Percentiles rank a stretch among this genome's conserved stretches.
Evolutionary conservation across 2,797 vertebrate genomes (phyloP).

Genomic region (Oreonectes daqikongensis): DNA sequence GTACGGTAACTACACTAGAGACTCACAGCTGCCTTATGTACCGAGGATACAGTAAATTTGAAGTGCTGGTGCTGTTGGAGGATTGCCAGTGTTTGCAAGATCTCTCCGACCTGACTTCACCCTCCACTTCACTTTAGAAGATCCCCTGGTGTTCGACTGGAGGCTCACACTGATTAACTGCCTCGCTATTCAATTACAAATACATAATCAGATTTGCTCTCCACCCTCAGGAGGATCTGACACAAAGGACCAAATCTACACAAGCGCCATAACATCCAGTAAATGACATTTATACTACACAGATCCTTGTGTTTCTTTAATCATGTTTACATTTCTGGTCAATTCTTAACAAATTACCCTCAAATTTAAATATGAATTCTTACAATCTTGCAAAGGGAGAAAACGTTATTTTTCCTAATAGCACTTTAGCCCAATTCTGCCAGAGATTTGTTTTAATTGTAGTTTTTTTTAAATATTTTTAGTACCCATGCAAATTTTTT

Average conservation of each 20-base stretch:
- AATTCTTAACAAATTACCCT: no score
- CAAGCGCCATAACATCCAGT: background rate
- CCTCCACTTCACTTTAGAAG: constrained; percentile 8
- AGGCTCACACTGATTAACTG: constrained; percentile 17
- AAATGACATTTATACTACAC: background rate
- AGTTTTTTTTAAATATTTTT: no score
- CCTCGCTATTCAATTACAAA: constrained; percentile 31
- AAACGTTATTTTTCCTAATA: no score
- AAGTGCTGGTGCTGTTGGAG: constrained; percentile 3
- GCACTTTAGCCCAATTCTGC: no score
- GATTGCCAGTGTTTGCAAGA: constrained; percentile 4
- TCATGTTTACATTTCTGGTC: no score
- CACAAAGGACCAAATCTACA: background rate
- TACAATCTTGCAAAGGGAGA: no score
- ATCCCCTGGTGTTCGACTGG: constrained; percentile 5
- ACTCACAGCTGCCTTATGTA: constrained; percentile 1
- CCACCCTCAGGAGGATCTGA: background rate
- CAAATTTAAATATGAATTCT: no score
- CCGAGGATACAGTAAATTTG: background rate
- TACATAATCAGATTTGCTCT: constrained; percentile 25
- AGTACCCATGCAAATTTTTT: no score
- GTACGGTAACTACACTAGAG: constrained; percentile 1
- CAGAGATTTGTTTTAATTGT: no score
- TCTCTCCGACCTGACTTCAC: background rate
- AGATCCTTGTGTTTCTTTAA: background rate